phyloP scores from a whole-genome alignment of 92 coral and sea anemone genomes.

The Porites cylindrica region DNA sequence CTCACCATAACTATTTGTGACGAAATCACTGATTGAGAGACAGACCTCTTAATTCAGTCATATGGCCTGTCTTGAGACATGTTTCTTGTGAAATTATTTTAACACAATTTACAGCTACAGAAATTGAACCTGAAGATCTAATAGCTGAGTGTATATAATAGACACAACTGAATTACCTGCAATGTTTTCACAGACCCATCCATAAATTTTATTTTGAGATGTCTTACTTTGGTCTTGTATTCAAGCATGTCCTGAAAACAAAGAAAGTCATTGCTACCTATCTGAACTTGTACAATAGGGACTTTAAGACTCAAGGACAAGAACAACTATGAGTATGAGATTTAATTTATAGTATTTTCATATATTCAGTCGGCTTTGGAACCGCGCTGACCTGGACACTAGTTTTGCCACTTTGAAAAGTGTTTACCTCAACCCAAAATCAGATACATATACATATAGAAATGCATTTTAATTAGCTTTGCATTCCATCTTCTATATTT shows the following conservation, averaged over 20 bases:
- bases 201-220: constrained; percentile 94
- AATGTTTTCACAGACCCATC: constrained; percentile 95
- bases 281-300: not conserved
- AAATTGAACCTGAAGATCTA: not conserved
- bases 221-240: constrained; percentile 91
- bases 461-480: no score
- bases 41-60: no score
- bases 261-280: not conserved
- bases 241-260: constrained; percentile 86
- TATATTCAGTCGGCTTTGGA: no score
- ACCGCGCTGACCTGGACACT: no score
- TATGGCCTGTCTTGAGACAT: no score
- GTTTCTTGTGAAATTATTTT: not conserved
- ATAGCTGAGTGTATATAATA: not conserved
- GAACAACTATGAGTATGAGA: not conserved
- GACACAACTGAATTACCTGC: constrained; percentile 70
- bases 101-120: not conserved
- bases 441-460: no score
- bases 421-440: no score
- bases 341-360: no score
- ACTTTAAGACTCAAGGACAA: not conserved
- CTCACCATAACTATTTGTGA: no score
- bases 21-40: no score
- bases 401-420: no score
- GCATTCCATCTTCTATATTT: no score